Conservation (phyloP, 2,888 invertebrate genomes). For the Tromatobia lineatoria region DNA sequence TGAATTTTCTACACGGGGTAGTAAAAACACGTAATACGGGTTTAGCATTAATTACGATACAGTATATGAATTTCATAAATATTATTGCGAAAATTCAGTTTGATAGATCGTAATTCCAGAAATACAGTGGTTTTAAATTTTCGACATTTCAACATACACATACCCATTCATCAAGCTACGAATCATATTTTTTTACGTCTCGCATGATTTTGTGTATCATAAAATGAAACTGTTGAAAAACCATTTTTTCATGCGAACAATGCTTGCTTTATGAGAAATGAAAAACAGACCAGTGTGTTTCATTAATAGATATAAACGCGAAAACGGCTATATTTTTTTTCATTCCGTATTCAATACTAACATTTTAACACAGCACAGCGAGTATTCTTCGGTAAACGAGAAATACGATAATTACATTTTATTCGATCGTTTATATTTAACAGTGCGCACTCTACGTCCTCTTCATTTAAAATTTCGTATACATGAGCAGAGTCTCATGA, state of each 20-base stretch:
- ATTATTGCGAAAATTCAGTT: too few species aligned
- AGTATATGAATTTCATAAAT: too few species aligned
- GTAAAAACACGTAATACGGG: too few species aligned
- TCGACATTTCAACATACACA: too few species aligned
- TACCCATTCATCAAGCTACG: too few species aligned
- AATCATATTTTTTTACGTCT: too few species aligned
- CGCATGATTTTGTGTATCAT: too few species aligned
- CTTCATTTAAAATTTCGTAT: conserved; percentile 8
- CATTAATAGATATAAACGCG: not conserved
- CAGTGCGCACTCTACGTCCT: not conserved
- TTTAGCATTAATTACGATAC: too few species aligned
- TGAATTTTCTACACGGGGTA: too few species aligned
- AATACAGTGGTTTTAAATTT: too few species aligned
- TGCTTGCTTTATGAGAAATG: not conserved
- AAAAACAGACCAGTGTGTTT: not conserved
- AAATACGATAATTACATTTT: conserved; percentile 21
- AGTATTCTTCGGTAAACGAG: not conserved
- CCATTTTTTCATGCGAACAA: not conserved
- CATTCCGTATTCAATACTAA: not conserved
- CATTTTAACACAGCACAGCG: not conserved
- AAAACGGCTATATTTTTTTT: not conserved
- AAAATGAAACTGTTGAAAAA: not conserved
- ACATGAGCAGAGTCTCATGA: conserved; percentile 34
- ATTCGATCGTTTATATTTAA: conserved; percentile 22
- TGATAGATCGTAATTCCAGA: too few species aligned